A percentile compares a stretch with the other conserved stretches of the same genome.
Evolutionary conservation across 2,113 vertebrate species (phyloP).

Genomic region (Podiceps cristatus): DNA sequence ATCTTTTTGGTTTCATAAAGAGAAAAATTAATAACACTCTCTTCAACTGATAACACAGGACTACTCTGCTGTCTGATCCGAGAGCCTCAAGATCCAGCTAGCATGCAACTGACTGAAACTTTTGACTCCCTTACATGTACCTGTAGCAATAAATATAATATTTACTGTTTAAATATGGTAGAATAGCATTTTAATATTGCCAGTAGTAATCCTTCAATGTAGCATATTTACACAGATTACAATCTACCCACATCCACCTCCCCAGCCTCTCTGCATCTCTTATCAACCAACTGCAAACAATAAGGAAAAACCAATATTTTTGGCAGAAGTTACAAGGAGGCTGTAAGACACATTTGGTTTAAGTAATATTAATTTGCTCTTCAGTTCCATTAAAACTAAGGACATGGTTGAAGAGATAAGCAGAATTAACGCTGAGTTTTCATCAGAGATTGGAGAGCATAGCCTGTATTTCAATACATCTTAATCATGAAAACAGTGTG

Average conservation of each 20-base stretch:
- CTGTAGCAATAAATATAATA: background rate
- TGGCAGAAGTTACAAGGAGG: background rate
- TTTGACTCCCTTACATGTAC: background rate
- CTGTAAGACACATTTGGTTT: background rate
- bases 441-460: background rate
- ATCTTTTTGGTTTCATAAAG: background rate
- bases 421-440: background rate
- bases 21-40: background rate
- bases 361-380: background rate
- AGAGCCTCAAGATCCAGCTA: background rate
- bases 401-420: background rate
- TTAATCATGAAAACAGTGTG: background rate
- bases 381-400: background rate
- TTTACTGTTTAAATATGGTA: background rate
- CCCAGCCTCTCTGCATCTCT: background rate
- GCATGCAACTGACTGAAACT: background rate
- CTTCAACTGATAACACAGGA: background rate
- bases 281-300: background rate
- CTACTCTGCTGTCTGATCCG: background rate
- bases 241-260: background rate
- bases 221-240: background rate
- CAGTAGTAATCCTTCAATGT: background rate
- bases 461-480: background rate
- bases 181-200: background rate
- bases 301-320: background rate